Conservation (phyloP, 2,888 invertebrate species). For the Lypha dubia region DNA sequence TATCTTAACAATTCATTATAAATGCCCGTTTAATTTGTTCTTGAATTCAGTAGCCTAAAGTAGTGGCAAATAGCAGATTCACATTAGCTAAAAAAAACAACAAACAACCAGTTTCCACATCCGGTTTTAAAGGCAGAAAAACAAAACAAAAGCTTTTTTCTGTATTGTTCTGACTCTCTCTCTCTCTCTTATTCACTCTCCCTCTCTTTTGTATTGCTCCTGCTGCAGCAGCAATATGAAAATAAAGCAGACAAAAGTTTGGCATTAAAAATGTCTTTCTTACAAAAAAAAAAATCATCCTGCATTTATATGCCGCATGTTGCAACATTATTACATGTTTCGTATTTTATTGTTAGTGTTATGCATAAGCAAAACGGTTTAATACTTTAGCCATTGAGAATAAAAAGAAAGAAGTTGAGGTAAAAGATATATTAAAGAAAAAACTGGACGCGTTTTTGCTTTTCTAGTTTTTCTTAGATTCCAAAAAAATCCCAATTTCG, state of each 20-base stretch:
- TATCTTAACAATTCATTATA: slow-evolving; percentile 61
- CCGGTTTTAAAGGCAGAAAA: slow-evolving; percentile 69
- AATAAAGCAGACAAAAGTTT: slow-evolving; percentile 12
- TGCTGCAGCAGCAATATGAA: neutral
- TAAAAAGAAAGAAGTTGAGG: neutral
- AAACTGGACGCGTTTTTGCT: neutral
- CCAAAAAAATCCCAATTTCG: neutral
- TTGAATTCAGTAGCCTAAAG: slow-evolving; percentile 11
- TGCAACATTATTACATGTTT: slow-evolving; percentile 67
- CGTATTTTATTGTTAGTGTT: slow-evolving; percentile 36
- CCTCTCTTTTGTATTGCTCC: neutral
- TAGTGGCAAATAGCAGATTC: slow-evolving; percentile 28
- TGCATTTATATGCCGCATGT: slow-evolving; percentile 59
- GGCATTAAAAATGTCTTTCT: slow-evolving; percentile 15
- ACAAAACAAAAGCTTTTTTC: slow-evolving; percentile 3
- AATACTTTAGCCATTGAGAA: slow-evolving; percentile 34
- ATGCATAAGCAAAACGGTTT: slow-evolving; percentile 56
- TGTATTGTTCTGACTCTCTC: neutral
- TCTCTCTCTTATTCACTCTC: slow-evolving; percentile 5
- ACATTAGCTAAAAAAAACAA: slow-evolving; percentile 48
- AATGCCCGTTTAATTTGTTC: slow-evolving; percentile 18
- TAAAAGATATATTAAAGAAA: neutral
- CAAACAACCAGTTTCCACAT: slow-evolving; percentile 70
- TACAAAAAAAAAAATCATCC: slow-evolving; percentile 28
- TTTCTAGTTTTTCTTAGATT: neutral